These are phyloP conservation scores for Brachirus orientalis DNA, from an alignment of 2,113 vertebrate species.

Conservation along the genomic window DNA sequence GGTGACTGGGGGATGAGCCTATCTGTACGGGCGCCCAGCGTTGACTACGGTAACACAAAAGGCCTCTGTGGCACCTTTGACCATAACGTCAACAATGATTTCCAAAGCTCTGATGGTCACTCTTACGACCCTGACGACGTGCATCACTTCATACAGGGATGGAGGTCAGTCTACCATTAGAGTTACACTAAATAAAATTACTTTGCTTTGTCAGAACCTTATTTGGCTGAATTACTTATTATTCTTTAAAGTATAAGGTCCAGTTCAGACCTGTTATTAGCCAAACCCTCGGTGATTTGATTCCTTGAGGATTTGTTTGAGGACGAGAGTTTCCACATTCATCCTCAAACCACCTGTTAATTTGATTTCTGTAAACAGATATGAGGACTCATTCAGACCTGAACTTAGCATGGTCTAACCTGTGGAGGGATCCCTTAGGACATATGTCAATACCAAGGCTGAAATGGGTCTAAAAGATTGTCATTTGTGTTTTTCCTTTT, in stretches of 20 bases:
- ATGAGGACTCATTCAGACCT: too few species aligned
- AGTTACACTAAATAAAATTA: not conserved
- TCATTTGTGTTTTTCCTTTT: not conserved
- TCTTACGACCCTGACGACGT: constrained; percentile 45
- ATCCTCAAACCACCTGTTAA: too few species aligned
- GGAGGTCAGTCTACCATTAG: constrained; percentile 83
- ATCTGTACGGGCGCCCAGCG: constrained; percentile 70
- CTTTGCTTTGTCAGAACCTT: not conserved
- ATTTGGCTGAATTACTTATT: not conserved
- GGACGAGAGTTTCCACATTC: too few species aligned
- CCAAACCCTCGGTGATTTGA: too few species aligned
- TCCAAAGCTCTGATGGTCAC: constrained; percentile 58
- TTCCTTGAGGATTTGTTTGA: too few species aligned
- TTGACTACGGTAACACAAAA: constrained; percentile 79
- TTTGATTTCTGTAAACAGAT: too few species aligned
- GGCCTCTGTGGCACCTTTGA: constrained; percentile 83
- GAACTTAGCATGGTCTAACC: too few species aligned
- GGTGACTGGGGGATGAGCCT: constrained; percentile 83
- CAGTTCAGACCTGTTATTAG: too few species aligned
- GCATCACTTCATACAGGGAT: constrained; percentile 76
- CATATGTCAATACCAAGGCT: too few species aligned
- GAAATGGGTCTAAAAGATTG: too few species aligned
- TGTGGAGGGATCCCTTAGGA: too few species aligned
- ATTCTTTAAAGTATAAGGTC: not conserved
- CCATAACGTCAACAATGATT: constrained; percentile 79